phyloP scores from a whole-genome alignment of 2,888 invertebrate genomes.

The Hesperia comma region DNA sequence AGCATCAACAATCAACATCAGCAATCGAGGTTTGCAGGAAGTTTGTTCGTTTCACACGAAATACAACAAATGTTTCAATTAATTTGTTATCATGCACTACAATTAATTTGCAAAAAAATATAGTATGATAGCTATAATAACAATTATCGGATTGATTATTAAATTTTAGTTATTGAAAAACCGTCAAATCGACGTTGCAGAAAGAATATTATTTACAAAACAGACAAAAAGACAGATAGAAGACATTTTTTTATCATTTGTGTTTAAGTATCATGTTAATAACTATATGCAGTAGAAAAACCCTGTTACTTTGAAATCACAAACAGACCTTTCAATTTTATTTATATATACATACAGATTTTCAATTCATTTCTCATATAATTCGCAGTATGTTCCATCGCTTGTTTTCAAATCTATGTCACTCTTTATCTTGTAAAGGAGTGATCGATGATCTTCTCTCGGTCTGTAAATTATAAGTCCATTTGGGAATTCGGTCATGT shows the following conservation, averaged over 20 bases:
- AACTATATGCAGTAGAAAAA: no score
- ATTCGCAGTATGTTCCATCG: neutral
- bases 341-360: no score
- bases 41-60: conserved; percentile 1
- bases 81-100: neutral
- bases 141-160: no score
- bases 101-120: neutral
- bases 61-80: neutral
- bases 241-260: no score
- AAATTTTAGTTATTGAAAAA: no score
- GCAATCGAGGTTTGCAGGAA: conserved; percentile 14
- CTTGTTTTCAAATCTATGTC: conserved; percentile 20
- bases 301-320: no score
- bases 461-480: conserved; percentile 26
- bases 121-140: neutral
- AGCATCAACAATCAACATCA: neutral
- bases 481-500: conserved; percentile 38
- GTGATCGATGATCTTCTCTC: conserved; percentile 28
- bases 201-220: no score
- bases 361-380: conserved; percentile 8
- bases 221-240: no score
- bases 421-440: conserved; percentile 21
- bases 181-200: no score
- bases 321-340: no score
- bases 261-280: no score